Conservation (phyloP, 2,113 vertebrate genomes). For the Syngnathus floridae region DNA sequence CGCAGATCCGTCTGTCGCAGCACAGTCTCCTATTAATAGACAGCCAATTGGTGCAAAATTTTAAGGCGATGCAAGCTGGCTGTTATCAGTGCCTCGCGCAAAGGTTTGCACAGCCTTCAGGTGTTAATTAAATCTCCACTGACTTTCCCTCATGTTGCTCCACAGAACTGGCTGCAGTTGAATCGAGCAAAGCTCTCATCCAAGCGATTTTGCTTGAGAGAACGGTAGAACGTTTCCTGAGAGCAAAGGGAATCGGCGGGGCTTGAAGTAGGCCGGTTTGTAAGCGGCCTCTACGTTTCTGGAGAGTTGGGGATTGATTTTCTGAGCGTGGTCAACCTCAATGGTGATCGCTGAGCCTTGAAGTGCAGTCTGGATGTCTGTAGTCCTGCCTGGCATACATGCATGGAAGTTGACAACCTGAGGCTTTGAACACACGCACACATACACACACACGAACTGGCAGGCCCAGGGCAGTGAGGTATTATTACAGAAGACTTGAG, state of each 20-base stretch:
- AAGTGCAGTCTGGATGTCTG: conserved; percentile 27
- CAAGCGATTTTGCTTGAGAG: conserved; percentile 46
- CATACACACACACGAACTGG: background rate
- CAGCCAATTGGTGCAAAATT: conserved; percentile 40
- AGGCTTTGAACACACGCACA: conserved; percentile 29
- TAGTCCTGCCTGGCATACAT: conserved; percentile 29
- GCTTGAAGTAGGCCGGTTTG: conserved; percentile 55
- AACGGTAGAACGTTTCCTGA: conserved; percentile 18
- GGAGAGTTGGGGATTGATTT: conserved; percentile 63
- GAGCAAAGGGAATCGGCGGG: conserved; percentile 46
- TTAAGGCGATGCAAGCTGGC: conserved; percentile 41
- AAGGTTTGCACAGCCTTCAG: conserved; percentile 55
- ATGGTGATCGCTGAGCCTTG: conserved; percentile 43
- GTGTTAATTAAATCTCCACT: conserved; percentile 64
- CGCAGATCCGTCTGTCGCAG: conserved; percentile 46
- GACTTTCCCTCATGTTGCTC: conserved; percentile 52
- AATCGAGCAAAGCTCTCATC: conserved; percentile 46
- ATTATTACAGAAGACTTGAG: conserved; percentile 61
- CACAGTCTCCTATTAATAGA: conserved; percentile 57
- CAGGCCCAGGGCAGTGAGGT: conserved; percentile 47
- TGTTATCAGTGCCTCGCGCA: conserved; percentile 45
- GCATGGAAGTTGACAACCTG: conserved; percentile 46
- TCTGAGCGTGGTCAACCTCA: conserved; percentile 50
- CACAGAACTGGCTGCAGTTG: conserved; percentile 43
- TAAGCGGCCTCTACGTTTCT: conserved; percentile 44